A percentile compares a stretch with the other conserved stretches of the same genome.
Evolutionary conservation across 2,888 invertebrate genomes (phyloP).

Genomic region (Ametastegia equiseti): DNA sequence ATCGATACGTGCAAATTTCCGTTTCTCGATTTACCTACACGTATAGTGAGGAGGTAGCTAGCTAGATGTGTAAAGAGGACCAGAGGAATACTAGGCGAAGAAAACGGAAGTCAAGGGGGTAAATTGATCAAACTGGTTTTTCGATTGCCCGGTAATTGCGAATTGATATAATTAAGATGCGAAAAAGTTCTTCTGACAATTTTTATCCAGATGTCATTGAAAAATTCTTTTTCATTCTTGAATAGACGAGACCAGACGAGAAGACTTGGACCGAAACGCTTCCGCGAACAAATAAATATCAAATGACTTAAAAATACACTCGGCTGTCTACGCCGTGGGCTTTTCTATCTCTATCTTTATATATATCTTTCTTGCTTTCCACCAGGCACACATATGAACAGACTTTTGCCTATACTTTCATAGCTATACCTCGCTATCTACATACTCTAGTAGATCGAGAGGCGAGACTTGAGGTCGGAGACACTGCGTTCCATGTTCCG

Average conservation of each 20-base stretch:
- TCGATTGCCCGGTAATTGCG: conserved; percentile 13
- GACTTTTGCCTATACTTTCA: background rate
- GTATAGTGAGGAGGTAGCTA: no score
- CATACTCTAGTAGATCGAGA: conserved; percentile 13
- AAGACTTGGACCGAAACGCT: background rate
- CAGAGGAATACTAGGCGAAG: no score
- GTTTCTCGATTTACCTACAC: no score
- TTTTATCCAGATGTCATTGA: conserved; percentile 1
- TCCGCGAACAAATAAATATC: conserved; percentile 46
- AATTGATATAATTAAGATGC: background rate
- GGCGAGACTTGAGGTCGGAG: conserved; percentile 37
- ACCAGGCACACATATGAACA: background rate
- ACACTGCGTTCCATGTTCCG: conserved; percentile 32
- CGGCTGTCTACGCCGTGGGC: background rate
- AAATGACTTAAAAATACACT: conserved; percentile 40
- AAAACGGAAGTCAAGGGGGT: background rate
- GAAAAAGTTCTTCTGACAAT: background rate
- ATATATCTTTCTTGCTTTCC: background rate
- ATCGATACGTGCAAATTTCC: background rate
- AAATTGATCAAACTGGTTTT: background rate
- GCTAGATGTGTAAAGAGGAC: no score
- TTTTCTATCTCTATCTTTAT: background rate
- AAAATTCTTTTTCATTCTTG: conserved; percentile 13
- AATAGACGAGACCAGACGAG: background rate
- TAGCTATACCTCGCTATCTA: background rate